A percentile compares a stretch with the other conserved stretches of the same genome.
These are phyloP conservation scores for Basileuterus tristriatus DNA, from an alignment of 2,797 vertebrate genomes.

Conservation along the genomic window DNA sequence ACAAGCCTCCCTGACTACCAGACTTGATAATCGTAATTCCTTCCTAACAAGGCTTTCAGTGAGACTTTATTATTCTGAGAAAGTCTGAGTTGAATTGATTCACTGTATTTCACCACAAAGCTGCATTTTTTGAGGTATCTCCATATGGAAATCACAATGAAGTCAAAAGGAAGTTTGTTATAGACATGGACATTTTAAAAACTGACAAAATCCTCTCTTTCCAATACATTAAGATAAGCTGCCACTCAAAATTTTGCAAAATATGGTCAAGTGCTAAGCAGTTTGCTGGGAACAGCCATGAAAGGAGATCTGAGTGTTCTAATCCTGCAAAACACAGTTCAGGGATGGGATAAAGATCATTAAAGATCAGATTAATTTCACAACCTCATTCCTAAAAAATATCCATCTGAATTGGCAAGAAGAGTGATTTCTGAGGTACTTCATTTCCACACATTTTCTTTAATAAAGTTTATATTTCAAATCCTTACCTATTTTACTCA, in stretches of 20 bases:
- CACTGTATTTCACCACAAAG: neutral
- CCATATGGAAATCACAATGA: neutral
- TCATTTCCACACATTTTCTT: neutral
- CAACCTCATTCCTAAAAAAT: neutral
- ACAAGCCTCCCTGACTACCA: neutral
- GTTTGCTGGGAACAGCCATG: neutral
- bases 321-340: neutral
- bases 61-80: neutral
- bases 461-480: neutral
- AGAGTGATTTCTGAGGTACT: neutral
- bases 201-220: neutral
- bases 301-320: neutral
- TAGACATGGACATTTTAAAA: neutral
- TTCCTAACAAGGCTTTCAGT: constrained; percentile 8
- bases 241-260: neutral
- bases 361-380: neutral
- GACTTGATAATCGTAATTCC: neutral
- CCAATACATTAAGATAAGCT: neutral
- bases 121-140: neutral
- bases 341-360: neutral
- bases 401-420: neutral
- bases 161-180: neutral
- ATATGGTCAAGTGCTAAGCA: neutral
- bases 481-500: neutral
- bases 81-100: neutral